These are phyloP conservation scores for Miniopterus natalensis DNA, from an alignment of 2,113 vertebrate genomes.

Conservation along the genomic window DNA sequence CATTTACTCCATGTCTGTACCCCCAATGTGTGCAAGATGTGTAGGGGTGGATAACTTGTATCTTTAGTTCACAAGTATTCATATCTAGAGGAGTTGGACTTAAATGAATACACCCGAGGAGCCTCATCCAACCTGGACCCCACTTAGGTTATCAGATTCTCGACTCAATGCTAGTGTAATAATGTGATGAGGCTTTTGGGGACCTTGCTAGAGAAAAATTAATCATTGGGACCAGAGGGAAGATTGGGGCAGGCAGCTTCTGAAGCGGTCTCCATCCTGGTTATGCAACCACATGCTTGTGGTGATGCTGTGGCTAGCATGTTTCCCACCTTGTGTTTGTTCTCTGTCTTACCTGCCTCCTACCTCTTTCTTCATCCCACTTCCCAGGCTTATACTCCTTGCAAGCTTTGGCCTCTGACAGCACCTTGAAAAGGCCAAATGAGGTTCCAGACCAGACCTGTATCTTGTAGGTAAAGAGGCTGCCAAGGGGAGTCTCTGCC, in stretches of 20 bases:
- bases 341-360: background rate
- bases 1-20: background rate
- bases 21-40: background rate
- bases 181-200: background rate
- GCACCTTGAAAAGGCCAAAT: background rate
- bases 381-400: background rate
- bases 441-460: background rate
- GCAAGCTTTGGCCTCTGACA: background rate
- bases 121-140: background rate
- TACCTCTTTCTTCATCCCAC: background rate
- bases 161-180: background rate
- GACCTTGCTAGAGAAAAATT: too few species aligned
- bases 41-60: background rate
- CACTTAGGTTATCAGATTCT: background rate
- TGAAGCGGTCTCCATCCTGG: background rate
- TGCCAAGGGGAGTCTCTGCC: background rate
- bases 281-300: background rate
- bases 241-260: background rate
- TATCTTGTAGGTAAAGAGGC: background rate
- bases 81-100: background rate
- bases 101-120: background rate
- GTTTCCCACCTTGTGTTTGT: rapidly evolving
- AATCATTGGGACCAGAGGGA: background rate
- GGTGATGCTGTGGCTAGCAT: background rate
- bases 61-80: background rate